phyloP scores from a whole-genome alignment of 2,888 invertebrate species.

The Branchipolynoe longqiensis region DNA sequence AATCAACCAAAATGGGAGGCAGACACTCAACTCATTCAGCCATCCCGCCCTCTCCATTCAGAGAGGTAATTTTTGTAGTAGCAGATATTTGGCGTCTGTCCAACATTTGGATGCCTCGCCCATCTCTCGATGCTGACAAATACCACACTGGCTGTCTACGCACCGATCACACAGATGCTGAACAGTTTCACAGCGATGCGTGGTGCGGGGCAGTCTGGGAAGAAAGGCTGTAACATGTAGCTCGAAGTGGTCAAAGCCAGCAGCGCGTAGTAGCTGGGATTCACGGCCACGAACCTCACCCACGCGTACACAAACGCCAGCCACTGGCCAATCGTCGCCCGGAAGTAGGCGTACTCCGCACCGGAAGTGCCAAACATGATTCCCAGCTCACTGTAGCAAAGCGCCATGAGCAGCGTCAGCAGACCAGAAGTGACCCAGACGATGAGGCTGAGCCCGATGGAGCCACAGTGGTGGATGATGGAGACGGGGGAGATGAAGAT shows the following conservation, averaged over 20 bases:
- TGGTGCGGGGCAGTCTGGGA: conserved; percentile 94
- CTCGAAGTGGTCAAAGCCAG: conserved; percentile 96
- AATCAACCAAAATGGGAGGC: too few species aligned
- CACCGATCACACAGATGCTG: conserved; percentile 95
- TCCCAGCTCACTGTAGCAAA: conserved; percentile 94
- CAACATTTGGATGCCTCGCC: too few species aligned
- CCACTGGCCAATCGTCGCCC: conserved; percentile 77
- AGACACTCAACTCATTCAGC: too few species aligned
- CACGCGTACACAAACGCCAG: conserved; percentile 74
- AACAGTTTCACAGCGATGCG: conserved; percentile 90
- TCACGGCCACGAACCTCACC: conserved; percentile 27
- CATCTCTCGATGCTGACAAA: not conserved
- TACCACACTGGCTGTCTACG: conserved; percentile 83
- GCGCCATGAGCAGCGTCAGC: conserved; percentile 88
- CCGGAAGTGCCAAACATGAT: conserved; percentile 88
- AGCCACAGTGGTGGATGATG: conserved; percentile 90
- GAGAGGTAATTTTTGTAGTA: too few species aligned
- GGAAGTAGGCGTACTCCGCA: conserved; percentile 83
- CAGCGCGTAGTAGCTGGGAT: conserved; percentile 85
- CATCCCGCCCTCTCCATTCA: too few species aligned
- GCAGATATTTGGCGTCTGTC: too few species aligned
- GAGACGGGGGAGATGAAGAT: conserved; percentile 97
- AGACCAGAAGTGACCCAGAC: conserved; percentile 94
- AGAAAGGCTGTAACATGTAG: conserved; percentile 95
- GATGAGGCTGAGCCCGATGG: conserved; percentile 88